phyloP scores from a whole-genome alignment of 2,888 invertebrate genomes.

The Drosophila mulleri region DNA sequence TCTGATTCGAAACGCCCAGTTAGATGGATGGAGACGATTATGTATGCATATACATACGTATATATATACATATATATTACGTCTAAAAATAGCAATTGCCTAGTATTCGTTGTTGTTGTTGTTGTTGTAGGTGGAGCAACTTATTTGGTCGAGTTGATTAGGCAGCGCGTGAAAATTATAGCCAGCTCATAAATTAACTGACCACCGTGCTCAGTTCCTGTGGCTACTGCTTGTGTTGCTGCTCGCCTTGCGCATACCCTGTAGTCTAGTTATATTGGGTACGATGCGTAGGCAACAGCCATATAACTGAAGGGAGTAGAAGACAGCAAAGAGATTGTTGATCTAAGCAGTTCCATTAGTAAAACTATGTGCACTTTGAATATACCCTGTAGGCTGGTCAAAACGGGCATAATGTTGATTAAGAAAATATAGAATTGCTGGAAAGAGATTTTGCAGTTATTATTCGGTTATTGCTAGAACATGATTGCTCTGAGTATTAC shows the following conservation, averaged over 20 bases:
- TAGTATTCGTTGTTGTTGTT: background rate
- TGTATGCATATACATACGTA: background rate
- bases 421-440: too few species aligned
- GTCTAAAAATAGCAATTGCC: background rate
- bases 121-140: conserved; percentile 23
- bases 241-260: conserved; percentile 15
- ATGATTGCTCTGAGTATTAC: background rate
- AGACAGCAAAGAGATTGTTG: too few species aligned
- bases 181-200: conserved; percentile 56
- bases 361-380: background rate
- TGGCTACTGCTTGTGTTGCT: background rate
- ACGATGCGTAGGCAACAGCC: background rate
- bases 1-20: conserved; percentile 11
- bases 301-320: background rate
- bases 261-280: background rate
- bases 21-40: conserved; percentile 27
- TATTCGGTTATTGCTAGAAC: background rate
- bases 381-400: background rate
- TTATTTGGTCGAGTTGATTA: conserved; percentile 42
- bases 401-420: background rate
- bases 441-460: too few species aligned
- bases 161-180: conserved; percentile 56
- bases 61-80: background rate
- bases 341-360: too few species aligned
- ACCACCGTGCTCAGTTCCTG: conserved; percentile 29